Conservation (phyloP, 1,140 invertebrate species). For the Ceratoteleas bidentatus region DNA sequence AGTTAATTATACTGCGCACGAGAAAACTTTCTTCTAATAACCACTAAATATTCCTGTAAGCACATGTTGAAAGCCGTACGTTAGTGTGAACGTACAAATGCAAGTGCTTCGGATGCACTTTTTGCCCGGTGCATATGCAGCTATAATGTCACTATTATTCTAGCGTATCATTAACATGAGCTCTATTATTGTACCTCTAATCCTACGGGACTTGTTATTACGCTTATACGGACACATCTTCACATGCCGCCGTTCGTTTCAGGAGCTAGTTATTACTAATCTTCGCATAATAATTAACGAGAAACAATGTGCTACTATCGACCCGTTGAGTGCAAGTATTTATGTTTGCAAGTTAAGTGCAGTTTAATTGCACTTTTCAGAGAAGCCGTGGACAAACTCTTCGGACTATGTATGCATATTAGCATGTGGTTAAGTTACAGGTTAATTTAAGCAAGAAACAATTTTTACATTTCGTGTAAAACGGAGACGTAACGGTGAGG, state of each 20-base stretch:
- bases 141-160: slow-evolving; percentile 55
- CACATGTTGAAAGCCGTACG: slow-evolving; percentile 37
- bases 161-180: slow-evolving; percentile 46
- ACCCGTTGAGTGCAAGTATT: not conserved
- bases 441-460: too few species aligned
- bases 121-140: slow-evolving; percentile 17
- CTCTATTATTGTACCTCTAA: slow-evolving; percentile 40
- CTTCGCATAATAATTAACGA: slow-evolving; percentile 10
- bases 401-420: too few species aligned
- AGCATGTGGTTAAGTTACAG: too few species aligned
- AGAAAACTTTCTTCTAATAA: slow-evolving; percentile 46
- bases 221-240: slow-evolving; percentile 18
- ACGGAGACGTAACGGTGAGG: too few species aligned
- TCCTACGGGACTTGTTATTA: slow-evolving; percentile 28
- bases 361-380: too few species aligned
- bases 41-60: slow-evolving; percentile 27
- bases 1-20: slow-evolving; percentile 23
- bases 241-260: slow-evolving; percentile 21
- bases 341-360: too few species aligned
- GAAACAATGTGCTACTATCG: slow-evolving; percentile 16
- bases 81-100: slow-evolving; percentile 41
- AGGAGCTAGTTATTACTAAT: slow-evolving; percentile 21
- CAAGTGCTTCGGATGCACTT: slow-evolving; percentile 23
- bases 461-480: too few species aligned
- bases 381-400: too few species aligned